Evolutionary conservation across 2,797 vertebrate species (phyloP).

Genomic region (Cyprinella venusta): DNA sequence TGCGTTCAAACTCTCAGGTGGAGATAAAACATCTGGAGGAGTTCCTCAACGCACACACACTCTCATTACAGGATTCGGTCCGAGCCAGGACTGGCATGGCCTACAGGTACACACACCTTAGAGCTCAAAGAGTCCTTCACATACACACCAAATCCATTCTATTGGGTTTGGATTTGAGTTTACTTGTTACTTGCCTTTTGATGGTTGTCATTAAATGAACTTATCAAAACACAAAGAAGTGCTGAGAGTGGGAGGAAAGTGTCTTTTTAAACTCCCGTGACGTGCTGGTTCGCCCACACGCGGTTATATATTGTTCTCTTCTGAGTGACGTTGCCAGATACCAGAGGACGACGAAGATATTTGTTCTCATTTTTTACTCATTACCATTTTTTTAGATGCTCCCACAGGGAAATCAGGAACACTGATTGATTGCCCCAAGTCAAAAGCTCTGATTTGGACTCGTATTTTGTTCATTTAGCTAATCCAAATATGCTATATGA

Average conservation of each 20-base stretch:
- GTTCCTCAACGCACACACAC: conserved; percentile 84
- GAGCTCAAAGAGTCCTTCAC: background rate
- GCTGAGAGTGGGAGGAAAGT: conserved; percentile 20
- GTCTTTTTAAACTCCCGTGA: conserved; percentile 17
- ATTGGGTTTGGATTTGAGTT: conserved; percentile 29
- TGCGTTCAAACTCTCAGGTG: conserved; percentile 59
- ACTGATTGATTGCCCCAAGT: background rate
- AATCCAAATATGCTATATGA: background rate
- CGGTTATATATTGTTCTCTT: conserved; percentile 1
- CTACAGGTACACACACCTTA: conserved; percentile 73
- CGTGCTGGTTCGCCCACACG: conserved; percentile 17
- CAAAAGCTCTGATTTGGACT: conserved; percentile 10
- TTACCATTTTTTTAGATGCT: background rate
- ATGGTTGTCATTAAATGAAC: background rate
- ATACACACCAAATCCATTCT: background rate
- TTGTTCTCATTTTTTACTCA: conserved; percentile 36
- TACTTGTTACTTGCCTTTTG: background rate
- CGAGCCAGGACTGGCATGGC: conserved; percentile 79
- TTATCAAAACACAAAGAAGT: background rate
- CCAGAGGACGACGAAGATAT: conserved; percentile 1
- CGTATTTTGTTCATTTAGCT: background rate
- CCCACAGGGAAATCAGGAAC: conserved; percentile 8
- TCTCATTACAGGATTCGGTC: conserved; percentile 82
- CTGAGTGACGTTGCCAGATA: conserved; percentile 17
- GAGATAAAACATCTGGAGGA: conserved; percentile 84